Evolutionary conservation across 2,113 vertebrate genomes (phyloP), one percentile per base, ranked within the genome.

Genomic region (Arizona elegans): DNA sequence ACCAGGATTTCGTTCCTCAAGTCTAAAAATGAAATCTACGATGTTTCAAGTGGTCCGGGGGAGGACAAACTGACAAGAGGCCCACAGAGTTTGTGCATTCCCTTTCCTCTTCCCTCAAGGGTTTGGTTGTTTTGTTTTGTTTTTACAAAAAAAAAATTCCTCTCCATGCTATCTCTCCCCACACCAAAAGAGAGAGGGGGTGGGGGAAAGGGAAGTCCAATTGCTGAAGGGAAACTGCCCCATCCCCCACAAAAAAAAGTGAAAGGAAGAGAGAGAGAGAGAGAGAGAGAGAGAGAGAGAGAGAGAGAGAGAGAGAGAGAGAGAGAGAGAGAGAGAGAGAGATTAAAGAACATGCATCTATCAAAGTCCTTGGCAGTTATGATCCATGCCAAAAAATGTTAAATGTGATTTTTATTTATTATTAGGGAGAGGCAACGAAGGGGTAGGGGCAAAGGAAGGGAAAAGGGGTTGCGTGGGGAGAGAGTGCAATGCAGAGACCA

Each of bases 11-110:
- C 96, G 97, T 98, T 98, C 98, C 98, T 97, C 96, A 97, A 98
- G 96, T 97, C 98, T 96, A 98, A 98, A 55, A 98, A 99, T 98
- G 98, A 98, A 98, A 98, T 98, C 98, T 97, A 97, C 97, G 96
- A 98, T 97, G 97, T 98, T 98, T 98, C 98, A 97, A 98, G 97
- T 96, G 85, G 96, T 98, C 98, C 96, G 95, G 97, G 97, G 96
- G 92, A 97, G 97, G 97, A 96, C 97, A 96, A 97, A 96, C 95
- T 92, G 96, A 97, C n/a, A 95, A 96, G 97, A 92, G 95, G 97
- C 97, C 94, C 87, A 95, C 95, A 95, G 96, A 97, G 96, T 93
- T 96, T 94, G 26, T 24, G 88, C 11, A 55, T 56, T 29, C 12
- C n/a, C 2, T 38, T 38, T 11, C 21, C 90, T 62, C 95, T 91